Percentiles rank a stretch among this genome's conserved stretches.
These are phyloP conservation scores for Gisinianus flammeolus DNA, from an alignment of 2,888 invertebrate species.

Conservation along the genomic window DNA sequence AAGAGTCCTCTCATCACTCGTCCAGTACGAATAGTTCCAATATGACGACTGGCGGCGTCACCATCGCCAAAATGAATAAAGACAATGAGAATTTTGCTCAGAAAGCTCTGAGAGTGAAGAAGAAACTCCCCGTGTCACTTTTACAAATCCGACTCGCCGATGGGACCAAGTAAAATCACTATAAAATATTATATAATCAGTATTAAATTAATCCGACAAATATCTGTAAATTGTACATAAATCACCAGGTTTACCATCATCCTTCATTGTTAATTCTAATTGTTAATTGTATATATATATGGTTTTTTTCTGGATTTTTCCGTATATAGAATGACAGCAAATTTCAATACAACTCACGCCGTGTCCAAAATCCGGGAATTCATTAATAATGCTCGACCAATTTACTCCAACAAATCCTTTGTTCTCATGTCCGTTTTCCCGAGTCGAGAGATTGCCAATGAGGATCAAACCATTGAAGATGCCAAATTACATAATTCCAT, in stretches of 20 bases:
- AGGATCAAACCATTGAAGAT: slow-evolving; percentile 31
- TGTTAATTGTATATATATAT: too few species aligned
- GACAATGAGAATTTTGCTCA: slow-evolving; percentile 24
- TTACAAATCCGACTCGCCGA: slow-evolving; percentile 38
- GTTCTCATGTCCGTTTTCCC: slow-evolving; percentile 37
- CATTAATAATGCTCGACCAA: slow-evolving; percentile 33
- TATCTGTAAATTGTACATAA: too few species aligned
- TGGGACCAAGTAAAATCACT: slow-evolving; percentile 44
- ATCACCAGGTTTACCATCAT: too few species aligned
- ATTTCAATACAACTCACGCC: slow-evolving; percentile 25
- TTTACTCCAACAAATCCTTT: slow-evolving; percentile 11
- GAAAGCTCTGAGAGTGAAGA: slow-evolving; percentile 21
- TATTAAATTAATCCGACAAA: too few species aligned
- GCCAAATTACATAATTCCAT: slow-evolving; percentile 40
- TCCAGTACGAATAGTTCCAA: not conserved
- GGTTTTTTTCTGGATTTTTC: not conserved
- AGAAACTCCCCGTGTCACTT: slow-evolving; percentile 21
- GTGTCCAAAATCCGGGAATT: slow-evolving; percentile 38
- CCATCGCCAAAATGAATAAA: not conserved
- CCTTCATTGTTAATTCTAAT: too few species aligned
- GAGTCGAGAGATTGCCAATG: slow-evolving; percentile 33
- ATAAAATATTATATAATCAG: too few species aligned
- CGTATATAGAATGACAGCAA: slow-evolving; percentile 15
- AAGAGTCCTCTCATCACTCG: not conserved
- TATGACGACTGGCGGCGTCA: not conserved